Conservation (phyloP, 2,797 vertebrate genomes). For the Malacoctenus gilli region DNA sequence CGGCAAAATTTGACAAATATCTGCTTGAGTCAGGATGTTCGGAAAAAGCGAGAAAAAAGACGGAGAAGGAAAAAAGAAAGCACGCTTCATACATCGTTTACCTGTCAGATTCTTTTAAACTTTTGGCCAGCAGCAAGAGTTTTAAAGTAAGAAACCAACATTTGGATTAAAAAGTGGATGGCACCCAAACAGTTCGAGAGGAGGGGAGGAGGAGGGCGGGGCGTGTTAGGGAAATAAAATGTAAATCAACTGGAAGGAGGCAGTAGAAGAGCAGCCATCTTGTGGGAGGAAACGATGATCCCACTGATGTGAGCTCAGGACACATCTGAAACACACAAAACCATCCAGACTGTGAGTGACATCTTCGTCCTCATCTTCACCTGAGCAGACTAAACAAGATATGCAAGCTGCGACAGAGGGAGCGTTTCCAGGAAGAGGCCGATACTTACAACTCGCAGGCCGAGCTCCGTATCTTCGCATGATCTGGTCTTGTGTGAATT, state of each 20-base stretch:
- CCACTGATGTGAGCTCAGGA: conserved; percentile 84
- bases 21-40: conserved; percentile 69
- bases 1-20: conserved; percentile 68
- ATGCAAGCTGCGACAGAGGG: not conserved
- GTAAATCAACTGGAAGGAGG: conserved; percentile 63
- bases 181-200: conserved; percentile 79
- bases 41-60: conserved; percentile 27
- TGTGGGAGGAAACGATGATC: conserved; percentile 81
- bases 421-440: not conserved
- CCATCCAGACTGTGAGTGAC: no score
- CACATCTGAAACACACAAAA: conserved; percentile 82
- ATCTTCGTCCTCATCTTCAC: no score
- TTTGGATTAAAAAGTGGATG: conserved; percentile 76
- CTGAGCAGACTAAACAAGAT: not conserved
- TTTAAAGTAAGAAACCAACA: conserved; percentile 69
- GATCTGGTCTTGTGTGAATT: conserved; percentile 97
- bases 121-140: conserved; percentile 80
- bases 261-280: conserved; percentile 81
- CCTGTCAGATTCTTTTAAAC: conserved; percentile 58
- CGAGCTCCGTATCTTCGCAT: conserved; percentile 93
- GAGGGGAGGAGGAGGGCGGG: not conserved
- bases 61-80: conserved; percentile 12
- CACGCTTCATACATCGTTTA: conserved; percentile 61
- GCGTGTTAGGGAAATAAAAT: conserved; percentile 43
- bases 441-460: conserved; percentile 91